Evolutionary conservation across 2,888 invertebrate species (phyloP).

Genomic region (Muscina levida): DNA sequence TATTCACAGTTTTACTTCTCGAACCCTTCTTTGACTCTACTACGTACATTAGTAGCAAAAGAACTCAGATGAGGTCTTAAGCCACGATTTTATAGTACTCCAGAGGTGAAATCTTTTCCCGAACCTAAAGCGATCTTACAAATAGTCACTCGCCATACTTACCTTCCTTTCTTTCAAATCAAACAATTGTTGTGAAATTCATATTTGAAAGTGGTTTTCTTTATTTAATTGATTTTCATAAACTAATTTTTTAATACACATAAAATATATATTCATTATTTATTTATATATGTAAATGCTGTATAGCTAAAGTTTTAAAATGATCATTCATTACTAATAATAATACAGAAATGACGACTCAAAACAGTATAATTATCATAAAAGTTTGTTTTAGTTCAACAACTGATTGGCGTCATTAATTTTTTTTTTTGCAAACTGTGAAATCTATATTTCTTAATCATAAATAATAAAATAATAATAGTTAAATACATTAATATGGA

Average conservation of each 20-base stretch:
- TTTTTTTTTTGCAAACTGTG: not conserved
- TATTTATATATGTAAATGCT: slow-evolving; percentile 33
- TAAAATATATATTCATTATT: slow-evolving; percentile 55
- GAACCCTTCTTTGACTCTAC: too few relatives aligned
- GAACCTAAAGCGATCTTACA: too few relatives aligned
- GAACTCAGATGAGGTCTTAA: too few relatives aligned
- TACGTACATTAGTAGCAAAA: too few relatives aligned
- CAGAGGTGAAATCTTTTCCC: too few relatives aligned
- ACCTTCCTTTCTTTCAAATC: not conserved
- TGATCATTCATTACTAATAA: slow-evolving; percentile 40
- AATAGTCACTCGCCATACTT: too few relatives aligned
- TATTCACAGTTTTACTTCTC: too few relatives aligned
- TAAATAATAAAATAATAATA: slow-evolving; percentile 36
- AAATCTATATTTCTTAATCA: slow-evolving; percentile 29
- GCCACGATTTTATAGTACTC: too few relatives aligned
- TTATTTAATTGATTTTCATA: slow-evolving; percentile 43
- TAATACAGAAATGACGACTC: slow-evolving; percentile 42
- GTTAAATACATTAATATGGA: slow-evolving; percentile 45
- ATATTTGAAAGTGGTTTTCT: slow-evolving; percentile 56
- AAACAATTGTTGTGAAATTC: slow-evolving; percentile 21
- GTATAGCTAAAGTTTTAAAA: slow-evolving; percentile 41
- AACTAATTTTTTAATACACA: slow-evolving; percentile 54
- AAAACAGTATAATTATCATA: slow-evolving; percentile 44
- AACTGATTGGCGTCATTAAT: slow-evolving; percentile 2
- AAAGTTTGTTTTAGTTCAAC: slow-evolving; percentile 1